phyloP scores from a whole-genome alignment of 1,140 invertebrate species.

The Camponotus pennsylvanicus region DNA sequence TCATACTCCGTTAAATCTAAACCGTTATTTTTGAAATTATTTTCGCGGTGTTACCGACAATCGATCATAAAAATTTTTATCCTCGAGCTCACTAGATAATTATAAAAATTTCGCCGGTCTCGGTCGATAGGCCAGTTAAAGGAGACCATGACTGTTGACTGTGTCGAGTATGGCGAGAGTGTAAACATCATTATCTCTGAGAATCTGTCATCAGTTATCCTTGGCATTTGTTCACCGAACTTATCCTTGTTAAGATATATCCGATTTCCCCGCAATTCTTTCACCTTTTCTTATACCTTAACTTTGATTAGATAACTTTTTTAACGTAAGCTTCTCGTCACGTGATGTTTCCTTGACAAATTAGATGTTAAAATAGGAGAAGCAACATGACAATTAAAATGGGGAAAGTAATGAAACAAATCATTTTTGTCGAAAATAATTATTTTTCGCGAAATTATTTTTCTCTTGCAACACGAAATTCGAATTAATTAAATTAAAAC shows the following conservation, averaged over 20 bases:
- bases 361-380: neutral
- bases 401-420: too few species aligned
- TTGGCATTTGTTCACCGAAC: slow-evolving; percentile 58
- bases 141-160: too few species aligned
- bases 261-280: neutral
- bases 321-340: neutral
- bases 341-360: neutral
- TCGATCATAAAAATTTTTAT: neutral
- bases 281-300: slow-evolving; percentile 12
- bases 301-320: neutral
- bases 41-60: neutral
- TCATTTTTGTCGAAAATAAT: neutral
- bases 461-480: neutral
- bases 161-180: neutral
- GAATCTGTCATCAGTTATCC: slow-evolving; percentile 54
- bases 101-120: neutral
- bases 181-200: slow-evolving; percentile 71
- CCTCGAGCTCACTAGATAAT: neutral
- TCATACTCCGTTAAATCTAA: neutral
- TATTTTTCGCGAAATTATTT: neutral
- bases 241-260: slow-evolving; percentile 65
- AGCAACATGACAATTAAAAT: neutral
- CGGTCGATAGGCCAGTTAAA: neutral
- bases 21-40: too few species aligned
- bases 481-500: too few species aligned